These are phyloP conservation scores for Stratiomys singularior DNA, from an alignment of 2,888 invertebrate species.

Conservation along the genomic window DNA sequence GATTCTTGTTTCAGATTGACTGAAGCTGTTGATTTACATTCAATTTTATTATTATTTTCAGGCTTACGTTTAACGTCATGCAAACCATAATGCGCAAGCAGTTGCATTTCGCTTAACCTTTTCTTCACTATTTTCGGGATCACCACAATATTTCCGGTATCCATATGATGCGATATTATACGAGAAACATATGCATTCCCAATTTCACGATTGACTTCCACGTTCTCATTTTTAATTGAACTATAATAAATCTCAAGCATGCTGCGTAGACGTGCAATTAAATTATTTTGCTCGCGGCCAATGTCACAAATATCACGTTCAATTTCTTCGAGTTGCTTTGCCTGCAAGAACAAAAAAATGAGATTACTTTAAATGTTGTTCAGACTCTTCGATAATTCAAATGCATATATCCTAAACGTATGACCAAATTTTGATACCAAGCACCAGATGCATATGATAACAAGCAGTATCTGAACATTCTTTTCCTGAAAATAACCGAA, in stretches of 20 bases:
- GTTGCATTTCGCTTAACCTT: constrained; percentile 58
- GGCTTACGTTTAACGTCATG: constrained; percentile 9
- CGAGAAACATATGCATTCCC: constrained; percentile 58
- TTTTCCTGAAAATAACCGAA: too few species aligned
- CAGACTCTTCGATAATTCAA: too few species aligned
- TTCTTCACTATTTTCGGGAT: constrained; percentile 57
- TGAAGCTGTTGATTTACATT: neutral
- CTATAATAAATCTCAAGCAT: constrained; percentile 57
- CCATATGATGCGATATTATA: constrained; percentile 57
- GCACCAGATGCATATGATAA: too few species aligned
- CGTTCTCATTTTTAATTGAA: constrained; percentile 54
- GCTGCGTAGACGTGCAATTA: constrained; percentile 58
- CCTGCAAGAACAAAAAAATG: neutral
- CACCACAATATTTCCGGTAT: constrained; percentile 56
- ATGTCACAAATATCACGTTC: constrained; percentile 62
- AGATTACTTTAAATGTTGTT: neutral
- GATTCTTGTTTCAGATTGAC: constrained; percentile 51
- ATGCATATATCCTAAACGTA: too few species aligned
- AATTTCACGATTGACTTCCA: constrained; percentile 54
- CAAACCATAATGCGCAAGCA: constrained; percentile 57
- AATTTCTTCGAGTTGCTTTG: constrained; percentile 59
- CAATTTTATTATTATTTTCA: neutral
- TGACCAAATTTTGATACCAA: too few species aligned
- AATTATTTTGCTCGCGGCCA: constrained; percentile 60
- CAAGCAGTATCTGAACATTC: too few species aligned